These are phyloP conservation scores for Caenorhabditis afra DNA, from an alignment of 2,888 invertebrate genomes.

Conservation along the genomic window DNA sequence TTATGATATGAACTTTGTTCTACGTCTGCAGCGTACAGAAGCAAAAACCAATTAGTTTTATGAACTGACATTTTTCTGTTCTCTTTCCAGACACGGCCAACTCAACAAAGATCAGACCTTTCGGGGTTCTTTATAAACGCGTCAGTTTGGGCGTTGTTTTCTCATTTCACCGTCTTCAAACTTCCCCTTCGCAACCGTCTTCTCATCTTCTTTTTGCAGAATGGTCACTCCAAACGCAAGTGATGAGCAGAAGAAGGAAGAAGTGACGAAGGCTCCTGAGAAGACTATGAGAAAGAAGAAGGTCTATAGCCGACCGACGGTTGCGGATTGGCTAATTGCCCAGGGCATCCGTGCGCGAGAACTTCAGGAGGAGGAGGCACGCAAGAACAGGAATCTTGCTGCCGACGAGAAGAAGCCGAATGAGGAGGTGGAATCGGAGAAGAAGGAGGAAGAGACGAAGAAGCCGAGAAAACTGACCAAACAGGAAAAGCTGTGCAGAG, in stretches of 20 bases:
- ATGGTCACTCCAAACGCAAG: conserved; percentile 37
- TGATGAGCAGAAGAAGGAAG: not conserved
- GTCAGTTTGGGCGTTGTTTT: not conserved
- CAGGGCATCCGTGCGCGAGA: too few species aligned
- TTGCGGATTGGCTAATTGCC: conserved; percentile 29
- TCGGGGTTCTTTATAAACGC: too few species aligned
- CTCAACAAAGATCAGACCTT: too few species aligned
- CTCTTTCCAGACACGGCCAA: too few species aligned
- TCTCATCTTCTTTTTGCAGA: conserved; percentile 13
- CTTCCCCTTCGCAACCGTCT: not conserved
- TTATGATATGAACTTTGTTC: too few species aligned
- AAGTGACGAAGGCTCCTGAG: not conserved
- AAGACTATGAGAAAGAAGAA: conserved; percentile 15
- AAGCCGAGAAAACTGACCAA: not conserved
- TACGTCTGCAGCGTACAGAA: too few species aligned
- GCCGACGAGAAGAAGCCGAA: not conserved
- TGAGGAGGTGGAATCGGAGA: not conserved
- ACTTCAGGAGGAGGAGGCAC: too few species aligned
- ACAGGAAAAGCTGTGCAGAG: not conserved
- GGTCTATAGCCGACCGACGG: conserved; percentile 18
- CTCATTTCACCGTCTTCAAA: not conserved
- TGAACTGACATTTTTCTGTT: too few species aligned
- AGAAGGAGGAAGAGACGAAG: not conserved
- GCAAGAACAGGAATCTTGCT: not conserved
- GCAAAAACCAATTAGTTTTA: too few species aligned